phyloP scores from a whole-genome alignment of 1,140 invertebrate species.

The Saxidomus purpurata region DNA sequence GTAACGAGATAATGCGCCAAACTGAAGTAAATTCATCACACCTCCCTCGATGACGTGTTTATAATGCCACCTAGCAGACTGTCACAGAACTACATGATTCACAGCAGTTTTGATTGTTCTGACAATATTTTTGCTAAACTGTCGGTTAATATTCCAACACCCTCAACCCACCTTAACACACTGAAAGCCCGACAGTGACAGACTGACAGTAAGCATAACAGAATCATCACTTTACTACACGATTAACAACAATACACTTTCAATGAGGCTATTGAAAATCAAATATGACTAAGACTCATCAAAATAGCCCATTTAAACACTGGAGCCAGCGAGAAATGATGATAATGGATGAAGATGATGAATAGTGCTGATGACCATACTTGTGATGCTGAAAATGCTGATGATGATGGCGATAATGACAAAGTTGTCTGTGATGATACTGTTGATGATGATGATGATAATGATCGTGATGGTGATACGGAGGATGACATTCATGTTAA shows the following conservation, averaged over 20 bases:
- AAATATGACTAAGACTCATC: too few species aligned
- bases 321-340: too few species aligned
- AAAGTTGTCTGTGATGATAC: neutral
- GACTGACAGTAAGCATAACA: too few species aligned
- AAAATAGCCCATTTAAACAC: too few species aligned
- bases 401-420: neutral
- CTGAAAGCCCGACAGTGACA: too few species aligned
- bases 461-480: neutral
- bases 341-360: too few species aligned
- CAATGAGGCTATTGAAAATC: too few species aligned
- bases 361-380: neutral
- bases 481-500: neutral
- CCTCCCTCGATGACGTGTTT: neutral
- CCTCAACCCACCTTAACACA: too few species aligned
- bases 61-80: neutral
- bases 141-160: neutral
- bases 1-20: neutral
- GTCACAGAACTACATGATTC: neutral
- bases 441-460: conserved; percentile 8
- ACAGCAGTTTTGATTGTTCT: neutral
- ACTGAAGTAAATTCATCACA: neutral
- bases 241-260: too few species aligned
- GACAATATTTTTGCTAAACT: neutral
- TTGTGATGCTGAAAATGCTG: neutral
- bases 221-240: too few species aligned